These are phyloP conservation scores for Cryptocheilus praepositus DNA, from an alignment of 2,888 invertebrate genomes.

Conservation along the genomic window DNA sequence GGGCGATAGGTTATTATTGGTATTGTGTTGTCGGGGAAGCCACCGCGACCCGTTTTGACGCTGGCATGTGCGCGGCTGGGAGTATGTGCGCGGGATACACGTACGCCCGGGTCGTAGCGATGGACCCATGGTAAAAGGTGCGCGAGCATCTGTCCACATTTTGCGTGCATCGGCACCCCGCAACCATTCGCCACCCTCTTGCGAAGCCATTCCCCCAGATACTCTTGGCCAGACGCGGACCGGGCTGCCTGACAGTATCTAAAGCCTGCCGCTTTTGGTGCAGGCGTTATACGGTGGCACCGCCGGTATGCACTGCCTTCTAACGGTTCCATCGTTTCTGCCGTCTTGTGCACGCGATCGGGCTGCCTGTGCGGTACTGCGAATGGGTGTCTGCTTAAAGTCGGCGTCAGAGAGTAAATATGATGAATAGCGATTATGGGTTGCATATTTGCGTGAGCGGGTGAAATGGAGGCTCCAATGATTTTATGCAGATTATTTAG, in stretches of 20 bases:
- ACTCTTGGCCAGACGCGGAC: background rate
- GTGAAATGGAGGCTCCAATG: too few relatives aligned
- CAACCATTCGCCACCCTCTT: slow-evolving; percentile 23
- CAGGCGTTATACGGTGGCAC: slow-evolving; percentile 25
- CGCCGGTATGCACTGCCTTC: slow-evolving; percentile 30
- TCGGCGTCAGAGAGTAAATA: too few relatives aligned
- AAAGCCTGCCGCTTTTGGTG: slow-evolving; percentile 45
- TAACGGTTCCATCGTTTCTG: slow-evolving; percentile 40
- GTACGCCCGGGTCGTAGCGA: slow-evolving; percentile 30
- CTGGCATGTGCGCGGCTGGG: slow-evolving; percentile 41
- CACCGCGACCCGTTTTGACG: slow-evolving; percentile 23
- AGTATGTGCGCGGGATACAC: background rate
- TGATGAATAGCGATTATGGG: too few relatives aligned
- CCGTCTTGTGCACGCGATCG: too few relatives aligned
- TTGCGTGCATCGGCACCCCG: slow-evolving; percentile 55
- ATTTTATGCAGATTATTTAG: too few relatives aligned
- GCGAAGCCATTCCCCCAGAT: background rate
- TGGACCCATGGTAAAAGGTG: slow-evolving; percentile 57
- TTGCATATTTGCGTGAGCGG: too few relatives aligned
- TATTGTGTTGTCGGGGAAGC: slow-evolving; percentile 57
- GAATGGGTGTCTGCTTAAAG: too few relatives aligned
- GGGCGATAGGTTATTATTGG: slow-evolving; percentile 73
- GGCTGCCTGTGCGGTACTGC: too few relatives aligned
- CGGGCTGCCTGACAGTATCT: slow-evolving; percentile 28
- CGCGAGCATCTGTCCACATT: slow-evolving; percentile 64